Evolutionary conservation across 2,888 invertebrate species (phyloP), one percentile per base, ranked within the genome.

Genomic region (Erebia ligea): DNA sequence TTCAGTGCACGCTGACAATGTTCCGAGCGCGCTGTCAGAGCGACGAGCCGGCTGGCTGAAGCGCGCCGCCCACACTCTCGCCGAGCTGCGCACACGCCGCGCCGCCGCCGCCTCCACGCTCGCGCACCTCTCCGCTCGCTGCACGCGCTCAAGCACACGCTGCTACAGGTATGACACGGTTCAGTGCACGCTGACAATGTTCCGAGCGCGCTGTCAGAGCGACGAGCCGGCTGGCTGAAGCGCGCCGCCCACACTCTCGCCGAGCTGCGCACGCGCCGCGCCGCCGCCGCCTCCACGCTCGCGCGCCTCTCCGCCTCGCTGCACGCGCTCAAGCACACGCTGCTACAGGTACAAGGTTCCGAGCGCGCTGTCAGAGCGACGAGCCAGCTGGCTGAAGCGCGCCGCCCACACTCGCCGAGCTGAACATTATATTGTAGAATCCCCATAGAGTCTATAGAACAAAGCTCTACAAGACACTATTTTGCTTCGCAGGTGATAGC

Each of bases 21-120:
- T 96, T 96, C 87, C 95, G 99, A 15, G 95, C 98, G 69, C 95
- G 97, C 75, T 96, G 96, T 78, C 98, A 98, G 82, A 95, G 97
- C 80, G 95, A 96, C 80, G 97, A 98, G 90, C 96, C 69, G 95
- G 96, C 25, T 97, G 97, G 86, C 91, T 99, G 77, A 95, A 96
- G 77, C 96, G 96, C 83, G 96, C 98, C 6, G 95, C 95, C 1
- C 96, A 95, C 65, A 97, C 97, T 80, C 95, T 99, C 73, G 94
- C 94, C 50, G 96, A 95, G 79, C 89, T 98, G 80, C 96, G 97
- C 81, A 96, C 97, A 77, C 96, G 97, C 73, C 97, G 98, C 83
- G 95, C 97, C 11, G 95, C 96, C 66, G 96, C 97, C 69, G 94
- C 96, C 73, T 97, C 98, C 0, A 96, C 96, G 81, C 95, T 98